Conservation (phyloP, 2,797 vertebrate genomes). For the Rhinogobio ventralis region DNA sequence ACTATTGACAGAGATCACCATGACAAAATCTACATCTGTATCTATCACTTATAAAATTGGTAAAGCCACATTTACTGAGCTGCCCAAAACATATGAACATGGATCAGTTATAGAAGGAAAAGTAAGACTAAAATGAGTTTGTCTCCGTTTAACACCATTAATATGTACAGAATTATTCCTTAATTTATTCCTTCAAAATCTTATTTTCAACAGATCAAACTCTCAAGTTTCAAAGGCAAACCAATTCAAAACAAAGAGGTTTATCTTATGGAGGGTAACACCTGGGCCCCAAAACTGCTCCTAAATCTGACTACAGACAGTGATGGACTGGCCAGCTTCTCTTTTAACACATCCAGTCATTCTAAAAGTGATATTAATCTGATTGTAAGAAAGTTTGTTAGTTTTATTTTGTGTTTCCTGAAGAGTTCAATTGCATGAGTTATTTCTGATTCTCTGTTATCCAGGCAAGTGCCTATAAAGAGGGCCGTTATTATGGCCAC, state of each 20-base stretch:
- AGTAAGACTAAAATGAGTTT: constrained; percentile 20
- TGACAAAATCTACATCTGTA: constrained; percentile 33
- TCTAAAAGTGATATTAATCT: constrained; percentile 40
- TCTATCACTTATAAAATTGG: constrained; percentile 29
- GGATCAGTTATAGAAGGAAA: constrained; percentile 49
- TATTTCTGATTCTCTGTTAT: not conserved
- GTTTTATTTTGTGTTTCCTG: not conserved
- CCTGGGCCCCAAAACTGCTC: constrained; percentile 13
- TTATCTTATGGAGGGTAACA: constrained; percentile 62
- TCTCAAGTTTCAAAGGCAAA: constrained; percentile 62
- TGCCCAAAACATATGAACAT: constrained; percentile 44
- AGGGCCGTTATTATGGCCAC: accelerated
- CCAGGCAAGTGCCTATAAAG: constrained; percentile 50
- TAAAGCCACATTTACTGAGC: constrained; percentile 28
- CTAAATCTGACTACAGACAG: constrained; percentile 72
- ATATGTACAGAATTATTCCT: not conserved
- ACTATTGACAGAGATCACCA: constrained; percentile 29
- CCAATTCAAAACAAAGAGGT: constrained; percentile 63
- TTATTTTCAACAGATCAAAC: constrained; percentile 61
- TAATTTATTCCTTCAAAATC: not conserved
- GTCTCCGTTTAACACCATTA: not conserved
- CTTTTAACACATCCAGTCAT: constrained; percentile 52
- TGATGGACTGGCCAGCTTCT: constrained; percentile 68
- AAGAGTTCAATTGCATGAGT: not conserved
- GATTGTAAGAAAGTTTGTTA: not conserved